Percentiles rank a stretch among this genome's conserved stretches.
Conservation (phyloP, 2,113 vertebrate genomes). For the Himantopus leucocephalus region DNA sequence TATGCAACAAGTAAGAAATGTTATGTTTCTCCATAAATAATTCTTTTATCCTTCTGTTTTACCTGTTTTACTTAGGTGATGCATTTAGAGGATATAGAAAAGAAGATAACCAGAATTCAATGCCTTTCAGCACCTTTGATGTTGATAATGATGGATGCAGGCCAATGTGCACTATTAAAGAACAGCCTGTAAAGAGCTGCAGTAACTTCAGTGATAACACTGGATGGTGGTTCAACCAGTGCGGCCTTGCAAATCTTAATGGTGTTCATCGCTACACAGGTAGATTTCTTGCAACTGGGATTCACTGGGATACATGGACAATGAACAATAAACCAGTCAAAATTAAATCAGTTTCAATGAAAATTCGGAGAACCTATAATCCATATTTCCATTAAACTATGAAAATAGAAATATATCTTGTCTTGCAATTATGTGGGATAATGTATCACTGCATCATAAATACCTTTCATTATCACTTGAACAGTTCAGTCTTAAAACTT, state of each 20-base stretch:
- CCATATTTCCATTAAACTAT: constrained; percentile 69
- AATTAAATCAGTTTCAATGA: constrained; percentile 91
- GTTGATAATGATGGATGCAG: constrained; percentile 88
- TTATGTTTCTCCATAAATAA: not conserved
- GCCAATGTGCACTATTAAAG: constrained; percentile 77
- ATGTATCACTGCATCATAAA: not conserved
- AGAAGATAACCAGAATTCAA: constrained; percentile 88
- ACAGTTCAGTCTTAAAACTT: not conserved
- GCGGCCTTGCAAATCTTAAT: constrained; percentile 89
- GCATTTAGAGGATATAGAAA: constrained; percentile 85
- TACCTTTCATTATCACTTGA: not conserved
- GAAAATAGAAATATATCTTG: not conserved
- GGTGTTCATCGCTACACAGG: constrained; percentile 77
- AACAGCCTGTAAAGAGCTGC: constrained; percentile 83
- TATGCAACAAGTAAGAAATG: not conserved
- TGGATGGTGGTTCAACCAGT: constrained; percentile 91
- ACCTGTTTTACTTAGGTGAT: constrained; percentile 76
- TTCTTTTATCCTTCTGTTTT: not conserved
- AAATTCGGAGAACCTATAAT: constrained; percentile 82
- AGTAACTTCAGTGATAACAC: constrained; percentile 80
- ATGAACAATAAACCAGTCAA: constrained; percentile 73
- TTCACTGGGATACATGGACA: constrained; percentile 89
- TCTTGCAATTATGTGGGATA: not conserved
- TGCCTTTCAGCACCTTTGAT: constrained; percentile 88
- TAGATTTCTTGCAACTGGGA: constrained; percentile 67